These are phyloP conservation scores for Acanthosepion esculentum DNA, from an alignment of 2,888 invertebrate genomes.

Conservation along the genomic window DNA sequence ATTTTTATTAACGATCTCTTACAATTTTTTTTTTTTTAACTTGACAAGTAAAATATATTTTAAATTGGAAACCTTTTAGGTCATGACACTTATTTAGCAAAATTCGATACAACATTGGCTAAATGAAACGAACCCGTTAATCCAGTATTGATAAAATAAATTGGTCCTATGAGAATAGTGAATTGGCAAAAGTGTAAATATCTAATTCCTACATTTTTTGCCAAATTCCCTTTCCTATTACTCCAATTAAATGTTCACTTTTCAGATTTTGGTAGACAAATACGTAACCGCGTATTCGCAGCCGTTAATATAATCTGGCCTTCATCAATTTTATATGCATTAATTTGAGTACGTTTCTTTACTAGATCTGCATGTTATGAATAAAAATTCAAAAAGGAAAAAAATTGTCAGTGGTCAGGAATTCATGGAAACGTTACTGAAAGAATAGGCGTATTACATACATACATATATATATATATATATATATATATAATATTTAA, in stretches of 20 bases:
- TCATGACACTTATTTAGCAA: background rate
- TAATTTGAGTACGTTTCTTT: background rate
- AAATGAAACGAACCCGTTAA: background rate
- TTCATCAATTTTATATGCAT: background rate
- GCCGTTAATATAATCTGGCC: background rate
- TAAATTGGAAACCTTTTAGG: background rate
- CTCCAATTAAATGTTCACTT: background rate
- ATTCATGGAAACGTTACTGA: background rate
- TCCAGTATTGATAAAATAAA: background rate
- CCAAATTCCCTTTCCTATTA: background rate
- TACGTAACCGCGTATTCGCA: background rate
- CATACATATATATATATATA: too few species aligned
- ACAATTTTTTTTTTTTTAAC: background rate
- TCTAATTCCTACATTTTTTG: background rate
- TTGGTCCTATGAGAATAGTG: background rate
- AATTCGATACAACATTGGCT: background rate
- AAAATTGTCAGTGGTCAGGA: background rate
- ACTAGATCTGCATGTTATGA: background rate
- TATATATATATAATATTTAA: too few species aligned
- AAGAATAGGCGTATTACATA: background rate
- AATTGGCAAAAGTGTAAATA: background rate
- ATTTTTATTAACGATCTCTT: background rate
- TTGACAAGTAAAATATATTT: background rate
- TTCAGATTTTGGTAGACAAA: background rate
- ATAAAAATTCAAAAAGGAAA: background rate